A percentile compares a stretch with the other conserved stretches of the same genome.
Conservation (phyloP, 1,140 invertebrate genomes). For the Drosophila gunungcola region DNA sequence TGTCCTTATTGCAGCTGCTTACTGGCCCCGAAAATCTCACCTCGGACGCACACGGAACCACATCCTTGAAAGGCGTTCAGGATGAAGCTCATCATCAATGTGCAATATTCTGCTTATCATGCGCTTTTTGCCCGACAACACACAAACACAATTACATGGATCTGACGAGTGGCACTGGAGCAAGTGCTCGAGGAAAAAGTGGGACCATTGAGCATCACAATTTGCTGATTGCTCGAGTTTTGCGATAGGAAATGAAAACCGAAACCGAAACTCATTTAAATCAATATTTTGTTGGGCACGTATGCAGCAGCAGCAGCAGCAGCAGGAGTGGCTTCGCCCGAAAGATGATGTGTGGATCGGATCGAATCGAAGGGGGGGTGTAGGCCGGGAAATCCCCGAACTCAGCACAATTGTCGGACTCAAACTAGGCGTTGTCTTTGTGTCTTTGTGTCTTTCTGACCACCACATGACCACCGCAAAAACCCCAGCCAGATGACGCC, state of each 20-base stretch:
- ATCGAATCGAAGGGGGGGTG: not conserved
- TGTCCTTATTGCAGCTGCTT: constrained; percentile 11
- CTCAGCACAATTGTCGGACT: constrained; percentile 76
- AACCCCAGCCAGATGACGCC: constrained; percentile 71
- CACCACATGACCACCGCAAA: constrained; percentile 62
- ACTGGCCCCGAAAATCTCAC: constrained; percentile 51
- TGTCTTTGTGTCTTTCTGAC: constrained; percentile 34
- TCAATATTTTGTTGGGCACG: constrained; percentile 83
- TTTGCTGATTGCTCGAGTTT: constrained; percentile 81
- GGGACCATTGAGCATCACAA: constrained; percentile 79
- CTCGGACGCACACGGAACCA: constrained; percentile 4
- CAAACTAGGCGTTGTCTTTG: constrained; percentile 47
- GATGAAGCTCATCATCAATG: constrained; percentile 73
- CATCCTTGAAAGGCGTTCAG: constrained; percentile 13
- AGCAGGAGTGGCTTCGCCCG: constrained; percentile 19
- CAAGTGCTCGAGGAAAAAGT: constrained; percentile 73
- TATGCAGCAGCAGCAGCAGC: constrained; percentile 58
- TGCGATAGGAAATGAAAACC: constrained; percentile 80
- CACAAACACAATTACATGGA: constrained; percentile 36
- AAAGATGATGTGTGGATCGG: constrained; percentile 22
- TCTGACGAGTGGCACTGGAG: constrained; percentile 67
- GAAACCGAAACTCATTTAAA: constrained; percentile 83
- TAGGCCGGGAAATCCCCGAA: constrained; percentile 42
- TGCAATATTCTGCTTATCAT: constrained; percentile 83
- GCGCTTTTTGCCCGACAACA: constrained; percentile 60